A percentile compares a stretch with the other conserved stretches of the same genome.
Conservation (phyloP, 1,140 invertebrate genomes). For the Cyphomyrmex costatus region DNA sequence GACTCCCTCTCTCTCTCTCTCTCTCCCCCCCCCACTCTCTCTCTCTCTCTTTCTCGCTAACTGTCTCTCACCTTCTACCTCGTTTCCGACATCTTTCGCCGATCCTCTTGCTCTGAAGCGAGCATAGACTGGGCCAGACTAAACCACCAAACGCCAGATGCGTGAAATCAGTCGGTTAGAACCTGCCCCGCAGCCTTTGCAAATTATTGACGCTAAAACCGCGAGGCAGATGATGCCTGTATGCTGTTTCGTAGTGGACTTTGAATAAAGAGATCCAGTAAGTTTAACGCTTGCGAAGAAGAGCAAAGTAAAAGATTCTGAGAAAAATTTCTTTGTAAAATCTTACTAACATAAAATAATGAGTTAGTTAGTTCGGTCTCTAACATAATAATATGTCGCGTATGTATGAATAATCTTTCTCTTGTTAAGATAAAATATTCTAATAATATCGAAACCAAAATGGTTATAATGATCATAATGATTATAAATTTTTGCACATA, state of each 20-base stretch:
- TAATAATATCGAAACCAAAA: background rate
- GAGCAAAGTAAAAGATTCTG: slow-evolving; percentile 11
- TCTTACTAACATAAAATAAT: slow-evolving; percentile 23
- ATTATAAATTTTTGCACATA: background rate
- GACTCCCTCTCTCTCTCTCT: slow-evolving; percentile 34
- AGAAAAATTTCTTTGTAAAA: background rate
- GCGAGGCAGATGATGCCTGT: slow-evolving; percentile 75
- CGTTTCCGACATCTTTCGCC: slow-evolving; percentile 66
- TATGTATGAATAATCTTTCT: background rate
- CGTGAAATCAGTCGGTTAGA: slow-evolving; percentile 84
- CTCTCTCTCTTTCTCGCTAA: slow-evolving; percentile 47
- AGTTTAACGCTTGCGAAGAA: slow-evolving; percentile 8
- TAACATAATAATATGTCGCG: background rate
- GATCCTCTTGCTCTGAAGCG: slow-evolving; percentile 55
- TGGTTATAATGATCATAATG: background rate
- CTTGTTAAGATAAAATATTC: background rate
- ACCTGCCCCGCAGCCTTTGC: slow-evolving; percentile 80
- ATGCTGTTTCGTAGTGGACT: slow-evolving; percentile 43
- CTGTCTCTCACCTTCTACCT: slow-evolving; percentile 62
- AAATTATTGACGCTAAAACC: slow-evolving; percentile 82
- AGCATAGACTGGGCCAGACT: slow-evolving; percentile 76
- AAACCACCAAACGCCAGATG: slow-evolving; percentile 86
- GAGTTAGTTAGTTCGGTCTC: slow-evolving; percentile 17
- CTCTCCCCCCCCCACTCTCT: slow-evolving; percentile 33
- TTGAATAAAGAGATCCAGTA: slow-evolving; percentile 36